Evolutionary conservation across 1,140 invertebrate species (phyloP), one percentile per base, ranked within the genome.

Genomic region (Patella vulgata): DNA sequence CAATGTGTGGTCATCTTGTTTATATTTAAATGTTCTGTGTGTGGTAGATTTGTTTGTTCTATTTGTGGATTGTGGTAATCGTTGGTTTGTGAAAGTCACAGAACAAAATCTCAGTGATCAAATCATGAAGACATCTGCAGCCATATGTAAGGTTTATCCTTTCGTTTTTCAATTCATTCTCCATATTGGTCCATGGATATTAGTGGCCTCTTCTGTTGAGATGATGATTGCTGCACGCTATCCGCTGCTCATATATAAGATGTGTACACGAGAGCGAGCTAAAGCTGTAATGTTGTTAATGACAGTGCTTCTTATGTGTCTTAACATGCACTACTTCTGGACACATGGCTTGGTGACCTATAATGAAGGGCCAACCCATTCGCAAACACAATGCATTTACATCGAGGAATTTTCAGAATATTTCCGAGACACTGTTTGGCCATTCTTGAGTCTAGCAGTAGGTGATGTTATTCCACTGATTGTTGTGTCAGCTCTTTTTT

Each of bases 271-370:
- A 0, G 78, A 81, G 56, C 62, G 79, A 27, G 78, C 77, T 6
- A 72, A 71, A 11, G 72, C 79, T 17, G 71, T 82, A 36, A 64
- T 80, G 46, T 52, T 83, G 25, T 68, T 82, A 6, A 73, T 82
- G 12, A 70, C 72, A 8, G 76, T 82, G 9, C 30, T 84, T 0
- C 56, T 83, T 0, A 70, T 82, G 30, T 77, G 74, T 51, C 64
- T 84, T 17, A 83, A 84, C 65, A 73, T 80, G 23, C 80, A 83
- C 57, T 79, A 72, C 68, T 84, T 85, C 71, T 83, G 82, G 78
- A 84, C 81, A 0, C 71, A 70, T 39, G 75, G 73, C 0, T 55
- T 82, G 17, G 60, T 66, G 0, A 58, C 43, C 17, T 65, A 66
- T n/a, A 68, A 66, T n/a, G 66, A 59, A 21, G 61, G 58, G 33